Base-by-base conservation (phyloP, 1,140 invertebrate genomes). In the Drosophila parvula region DNA sequence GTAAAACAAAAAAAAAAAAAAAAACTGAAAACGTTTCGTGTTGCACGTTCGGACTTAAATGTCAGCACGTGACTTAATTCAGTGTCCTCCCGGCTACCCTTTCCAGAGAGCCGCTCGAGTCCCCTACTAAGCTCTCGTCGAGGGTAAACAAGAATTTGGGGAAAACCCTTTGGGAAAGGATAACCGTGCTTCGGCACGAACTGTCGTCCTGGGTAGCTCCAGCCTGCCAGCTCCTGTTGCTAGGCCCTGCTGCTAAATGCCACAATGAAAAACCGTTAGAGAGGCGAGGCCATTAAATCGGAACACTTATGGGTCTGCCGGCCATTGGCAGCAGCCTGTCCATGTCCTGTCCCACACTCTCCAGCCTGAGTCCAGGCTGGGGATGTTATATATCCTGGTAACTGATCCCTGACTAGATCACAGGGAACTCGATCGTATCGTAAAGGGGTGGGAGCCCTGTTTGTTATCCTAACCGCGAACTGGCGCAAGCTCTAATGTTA, bases 41-140 rank as follows among this genome's bases (percentile, higher is more conserved):
- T 88, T 78, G 79, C 83, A 88, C 83, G 83, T 88, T 84, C 74
- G 73, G 82, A 85, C 81, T 85, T 88, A 88, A 88, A 88, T 85
- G 82, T 68, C 83, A 80, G 83, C 81, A 88, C 83, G 83, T 88
- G 83, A 88, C 82, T 77, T 64, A 65, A 81, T 79, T 69, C 76
- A 62, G 58, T 22, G 62, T 12, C 30, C 36, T 18, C 18, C n/a
- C 28, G 11, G n/a, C 59, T 47, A 48, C 74, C 41, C 40, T 43
- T 48, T 48, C 38, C 18, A n/a, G 14, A 16, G n/a, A 43, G 12
- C 9, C 7, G 4, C 32, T 9, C 1, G 27, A 47, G n/a, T 16
- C 47, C 47, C 30, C 3, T 8, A 4, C 18, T 3, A 45, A 22
- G 18, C 18, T 4, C 18, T 22, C 43, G 18, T 14, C 2, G 7